These are phyloP conservation scores for Lacanobia wlatinum DNA, from an alignment of 2,888 invertebrate genomes.

Conservation along the genomic window DNA sequence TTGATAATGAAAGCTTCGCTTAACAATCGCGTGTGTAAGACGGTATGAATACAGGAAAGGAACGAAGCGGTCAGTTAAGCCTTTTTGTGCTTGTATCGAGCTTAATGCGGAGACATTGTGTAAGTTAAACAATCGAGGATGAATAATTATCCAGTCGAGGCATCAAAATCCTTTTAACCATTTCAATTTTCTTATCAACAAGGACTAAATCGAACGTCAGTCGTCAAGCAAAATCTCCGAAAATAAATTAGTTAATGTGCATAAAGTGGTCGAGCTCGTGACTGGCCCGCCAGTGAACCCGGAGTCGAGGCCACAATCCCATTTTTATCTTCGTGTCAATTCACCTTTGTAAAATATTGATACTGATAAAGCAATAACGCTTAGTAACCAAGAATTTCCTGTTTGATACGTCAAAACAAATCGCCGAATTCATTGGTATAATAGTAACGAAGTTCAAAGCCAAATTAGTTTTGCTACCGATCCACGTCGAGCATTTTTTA, in stretches of 20 bases:
- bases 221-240: conserved; percentile 82
- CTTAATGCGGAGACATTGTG: conserved; percentile 58
- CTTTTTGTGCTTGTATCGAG: conserved; percentile 45
- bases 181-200: conserved; percentile 73
- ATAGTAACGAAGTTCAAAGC: conserved; percentile 60
- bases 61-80: conserved; percentile 46
- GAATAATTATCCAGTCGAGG: conserved; percentile 57
- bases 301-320: conserved; percentile 72
- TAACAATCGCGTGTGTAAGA: conserved; percentile 67
- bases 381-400: conserved; percentile 81
- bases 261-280: conserved; percentile 87
- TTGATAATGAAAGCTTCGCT: conserved; percentile 59
- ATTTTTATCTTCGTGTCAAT: conserved; percentile 82
- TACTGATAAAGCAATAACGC: conserved; percentile 79
- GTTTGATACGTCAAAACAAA: conserved; percentile 71
- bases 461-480: conserved; percentile 70
- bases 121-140: conserved; percentile 61
- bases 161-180: conserved; percentile 75
- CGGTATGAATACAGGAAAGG: conserved; percentile 54
- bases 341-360: conserved; percentile 83
- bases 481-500: conserved; percentile 68
- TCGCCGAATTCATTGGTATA: conserved; percentile 65
- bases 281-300: conserved; percentile 82
- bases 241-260: conserved; percentile 86
- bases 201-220: conserved; percentile 76